Base-by-base conservation (phyloP, 2,797 vertebrate genomes). In the Sebastes minor region DNA sequence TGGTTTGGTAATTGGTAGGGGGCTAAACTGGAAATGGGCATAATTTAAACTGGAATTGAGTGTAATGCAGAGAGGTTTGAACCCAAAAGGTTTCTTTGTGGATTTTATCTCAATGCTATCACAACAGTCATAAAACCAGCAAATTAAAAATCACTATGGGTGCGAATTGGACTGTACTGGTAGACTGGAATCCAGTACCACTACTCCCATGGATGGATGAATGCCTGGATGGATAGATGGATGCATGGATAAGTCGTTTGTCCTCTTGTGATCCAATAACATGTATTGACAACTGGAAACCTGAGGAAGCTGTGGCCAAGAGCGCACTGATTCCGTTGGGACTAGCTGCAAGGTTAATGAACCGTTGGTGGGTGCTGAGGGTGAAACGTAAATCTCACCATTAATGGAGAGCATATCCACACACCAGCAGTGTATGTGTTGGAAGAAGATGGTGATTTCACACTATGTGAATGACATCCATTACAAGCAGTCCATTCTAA, bases 381-480 rank as follows among this genome's bases (percentile, higher is more conserved):
- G 49, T 71, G 35, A 62, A 63, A 70, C 49, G 55, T 53, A 61
- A 73, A 77, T 65, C 25, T 69, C 65, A n/a, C 30, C 72, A 78
- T 82, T 57, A 78, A 64, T 35, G 35, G 14, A 72, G 28, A 79
- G 25, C 27, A 76, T 30, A 74, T 53, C 46, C 75, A 56, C 22
- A 72, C 49, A 57, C 1, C n/a, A 78, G 46, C 32, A 64, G 42
- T 60, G 55, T 65, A 78, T 74, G 27, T 62, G 68, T 23, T 61
- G 18, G 53, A 82, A 76, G 53, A 76, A 76, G 52, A 71, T n/a
- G 68, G 72, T 79, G 62, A 81, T 78, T 84, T 80, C 65, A 88
- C 35, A 65, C 52, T 42, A 57, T 61, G 71, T 69, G 69, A 78
- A 76, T 81, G 83, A 78, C 61, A 84, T 69, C 18, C 8, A 52